These are phyloP conservation scores for Athene cunicularia DNA, from an alignment of 2,113 vertebrate species.

Conservation along the genomic window DNA sequence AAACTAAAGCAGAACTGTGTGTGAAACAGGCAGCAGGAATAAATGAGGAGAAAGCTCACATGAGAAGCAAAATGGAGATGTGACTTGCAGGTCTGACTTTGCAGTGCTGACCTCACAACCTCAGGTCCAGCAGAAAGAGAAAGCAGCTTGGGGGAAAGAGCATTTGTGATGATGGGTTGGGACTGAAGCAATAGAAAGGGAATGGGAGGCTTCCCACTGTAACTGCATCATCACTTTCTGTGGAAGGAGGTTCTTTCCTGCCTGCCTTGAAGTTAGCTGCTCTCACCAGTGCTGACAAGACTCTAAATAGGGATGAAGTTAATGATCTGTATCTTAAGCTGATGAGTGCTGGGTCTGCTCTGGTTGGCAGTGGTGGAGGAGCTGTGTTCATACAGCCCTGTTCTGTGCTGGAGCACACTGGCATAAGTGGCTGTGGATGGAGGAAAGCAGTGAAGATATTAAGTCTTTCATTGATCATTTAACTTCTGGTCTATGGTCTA, in stretches of 20 bases:
- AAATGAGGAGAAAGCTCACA: background rate
- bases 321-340: background rate
- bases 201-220: background rate
- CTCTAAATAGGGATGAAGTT: background rate
- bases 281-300: background rate
- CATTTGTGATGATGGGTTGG: background rate
- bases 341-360: background rate
- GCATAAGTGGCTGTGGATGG: background rate
- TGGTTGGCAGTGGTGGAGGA: background rate
- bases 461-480: background rate
- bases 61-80: background rate
- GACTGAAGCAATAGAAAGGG: background rate
- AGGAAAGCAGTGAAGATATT: background rate
- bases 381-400: background rate
- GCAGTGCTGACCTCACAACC: background rate
- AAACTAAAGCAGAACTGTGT: background rate
- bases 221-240: background rate
- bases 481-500: background rate
- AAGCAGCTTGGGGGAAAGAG: background rate
- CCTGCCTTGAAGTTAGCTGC: background rate
- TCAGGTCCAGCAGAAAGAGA: background rate
- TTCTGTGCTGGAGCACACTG: background rate
- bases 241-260: background rate
- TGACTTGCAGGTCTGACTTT: background rate
- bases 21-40: background rate